Evolutionary conservation across 2,888 invertebrate species (phyloP).

Genomic region (Sisyra nigra): DNA sequence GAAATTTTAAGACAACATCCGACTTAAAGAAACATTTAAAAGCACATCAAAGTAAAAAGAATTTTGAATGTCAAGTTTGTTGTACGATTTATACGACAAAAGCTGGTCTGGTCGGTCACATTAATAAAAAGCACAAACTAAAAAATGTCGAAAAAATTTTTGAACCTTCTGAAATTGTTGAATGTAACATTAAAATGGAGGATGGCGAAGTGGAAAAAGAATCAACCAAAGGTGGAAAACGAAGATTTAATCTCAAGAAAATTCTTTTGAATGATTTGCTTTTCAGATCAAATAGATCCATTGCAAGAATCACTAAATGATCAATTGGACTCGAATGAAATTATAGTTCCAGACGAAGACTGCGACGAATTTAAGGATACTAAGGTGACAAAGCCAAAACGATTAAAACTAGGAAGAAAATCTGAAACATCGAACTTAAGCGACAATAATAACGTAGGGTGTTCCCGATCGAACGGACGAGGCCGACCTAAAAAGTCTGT

Average conservation of each 20-base stretch:
- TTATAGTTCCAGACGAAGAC: too few species aligned
- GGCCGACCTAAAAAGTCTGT: conserved; percentile 10
- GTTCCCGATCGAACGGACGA: conserved; percentile 5
- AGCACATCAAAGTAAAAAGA: conserved; percentile 8
- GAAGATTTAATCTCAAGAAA: too few species aligned
- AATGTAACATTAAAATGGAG: conserved; percentile 8
- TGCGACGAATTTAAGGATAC: too few species aligned
- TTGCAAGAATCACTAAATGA: too few species aligned
- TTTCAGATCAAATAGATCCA: too few species aligned
- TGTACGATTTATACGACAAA: conserved; percentile 12
- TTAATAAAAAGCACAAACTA: conserved; percentile 11
- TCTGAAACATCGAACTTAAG: conserved; percentile 6
- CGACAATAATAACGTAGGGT: conserved; percentile 6
- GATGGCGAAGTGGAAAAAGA: conserved; percentile 1
- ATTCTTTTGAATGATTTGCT: too few species aligned
- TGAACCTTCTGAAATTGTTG: conserved; percentile 6
- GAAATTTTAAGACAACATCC: not conserved
- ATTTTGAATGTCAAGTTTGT: conserved; percentile 10
- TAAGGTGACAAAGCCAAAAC: not conserved
- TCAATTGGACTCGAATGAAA: too few species aligned
- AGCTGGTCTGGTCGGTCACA: conserved; percentile 10
- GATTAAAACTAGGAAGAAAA: conserved; percentile 5
- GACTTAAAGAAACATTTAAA: conserved; percentile 8
- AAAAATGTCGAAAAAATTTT: conserved; percentile 2
- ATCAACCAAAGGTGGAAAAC: too few species aligned